phyloP scores from a whole-genome alignment of 2,113 vertebrate species.

The Lepisosteus oculatus region DNA sequence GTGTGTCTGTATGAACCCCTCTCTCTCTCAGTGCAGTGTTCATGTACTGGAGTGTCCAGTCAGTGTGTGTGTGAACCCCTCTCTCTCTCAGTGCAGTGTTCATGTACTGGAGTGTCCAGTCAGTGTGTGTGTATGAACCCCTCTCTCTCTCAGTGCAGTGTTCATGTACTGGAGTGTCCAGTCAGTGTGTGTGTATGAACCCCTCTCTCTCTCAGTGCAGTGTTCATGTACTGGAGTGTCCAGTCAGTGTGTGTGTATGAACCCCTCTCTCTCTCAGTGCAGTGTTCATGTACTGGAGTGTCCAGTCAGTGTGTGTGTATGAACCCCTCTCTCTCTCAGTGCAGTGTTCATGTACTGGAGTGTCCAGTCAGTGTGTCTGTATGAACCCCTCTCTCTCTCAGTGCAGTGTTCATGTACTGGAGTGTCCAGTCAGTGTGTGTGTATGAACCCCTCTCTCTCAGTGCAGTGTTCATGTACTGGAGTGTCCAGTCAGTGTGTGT shows the following conservation, averaged over 20 bases:
- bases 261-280: neutral
- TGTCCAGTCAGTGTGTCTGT: too few species aligned
- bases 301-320: too few species aligned
- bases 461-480: neutral
- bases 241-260: too few species aligned
- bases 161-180: too few species aligned
- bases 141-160: too few species aligned
- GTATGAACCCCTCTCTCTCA: too few species aligned
- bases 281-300: neutral
- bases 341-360: neutral
- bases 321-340: too few species aligned
- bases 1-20: neutral
- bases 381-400: neutral
- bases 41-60: neutral
- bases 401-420: neutral
- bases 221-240: neutral
- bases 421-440: neutral
- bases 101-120: fast-evolving
- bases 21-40: neutral
- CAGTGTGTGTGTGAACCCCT: too few species aligned
- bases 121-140: too few species aligned
- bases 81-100: neutral
- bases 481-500: too few species aligned
- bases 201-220: neutral
- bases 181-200: neutral